Evolutionary conservation across 2,888 invertebrate species (phyloP).

Genomic region (Anticlea derivata): DNA sequence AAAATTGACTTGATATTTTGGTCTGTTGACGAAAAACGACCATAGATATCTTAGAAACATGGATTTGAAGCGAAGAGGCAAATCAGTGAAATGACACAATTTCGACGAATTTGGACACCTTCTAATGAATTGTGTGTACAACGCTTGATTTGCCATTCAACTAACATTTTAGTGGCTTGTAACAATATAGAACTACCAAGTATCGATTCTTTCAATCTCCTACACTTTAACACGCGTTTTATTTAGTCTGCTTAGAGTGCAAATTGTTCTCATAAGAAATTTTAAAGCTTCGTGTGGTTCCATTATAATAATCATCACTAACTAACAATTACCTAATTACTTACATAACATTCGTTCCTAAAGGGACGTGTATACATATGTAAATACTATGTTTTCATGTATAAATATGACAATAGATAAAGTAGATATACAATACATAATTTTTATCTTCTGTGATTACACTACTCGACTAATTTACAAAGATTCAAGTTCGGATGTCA

Average conservation of each 20-base stretch:
- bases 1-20: constrained; percentile 80
- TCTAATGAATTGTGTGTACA: not conserved
- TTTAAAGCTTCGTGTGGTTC: constrained; percentile 84
- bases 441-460: constrained; percentile 78
- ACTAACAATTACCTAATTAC: constrained; percentile 77
- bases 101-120: constrained; percentile 1
- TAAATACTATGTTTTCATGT: constrained; percentile 81
- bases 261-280: constrained; percentile 83
- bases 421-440: constrained; percentile 75
- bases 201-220: constrained; percentile 45
- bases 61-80: constrained; percentile 29
- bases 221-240: constrained; percentile 55
- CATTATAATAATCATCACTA: constrained; percentile 74
- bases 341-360: constrained; percentile 83
- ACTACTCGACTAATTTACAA: constrained; percentile 74
- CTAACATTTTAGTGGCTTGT: constrained; percentile 21
- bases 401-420: constrained; percentile 82
- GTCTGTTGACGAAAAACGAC: constrained; percentile 66
- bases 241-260: constrained; percentile 79
- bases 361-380: constrained; percentile 84
- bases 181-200: constrained; percentile 23
- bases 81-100: constrained; percentile 27
- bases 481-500: constrained; percentile 84
- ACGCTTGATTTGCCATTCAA: constrained; percentile 22
- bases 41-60: constrained; percentile 39